Base-by-base conservation (phyloP, 2,113 vertebrate genomes). In the Gavialis gangeticus region DNA sequence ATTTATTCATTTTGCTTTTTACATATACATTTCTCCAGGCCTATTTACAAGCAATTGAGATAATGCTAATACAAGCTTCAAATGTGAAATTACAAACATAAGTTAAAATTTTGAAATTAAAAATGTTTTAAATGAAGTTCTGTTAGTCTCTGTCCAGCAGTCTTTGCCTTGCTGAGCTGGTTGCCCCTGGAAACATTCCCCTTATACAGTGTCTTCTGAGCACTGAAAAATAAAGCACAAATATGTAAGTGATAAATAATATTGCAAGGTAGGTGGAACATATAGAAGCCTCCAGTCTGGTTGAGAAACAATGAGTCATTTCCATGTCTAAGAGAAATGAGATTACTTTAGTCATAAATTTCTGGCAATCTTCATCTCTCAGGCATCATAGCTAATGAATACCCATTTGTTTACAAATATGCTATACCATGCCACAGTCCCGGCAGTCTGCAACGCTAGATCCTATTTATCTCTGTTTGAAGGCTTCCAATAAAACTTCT, bases 351-450 rank as follows among this genome's bases (percentile, higher is more conserved):
- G 60, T 81, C 30, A 79, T 83, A 91, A 82, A 93, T 92, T 71
- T 62, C 28, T 71, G 82, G 37, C 63, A 89, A 84, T 93, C 80
- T 89, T 86, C 10, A 75, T 91, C 37, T 94, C 84, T 92, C 1
- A 1, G 79, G 77, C 15, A 59, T 88, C 10, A 25, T 19, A 82
- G 67, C 46, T 87, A 91, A 88, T 91, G 93, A 95, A 87, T 84
- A 96, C 79, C 63, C 25, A 78, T 83, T 94, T 95, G 69, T 89
- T 96, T 95, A 93, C 91, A 91, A 93, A 87, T 87, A 89, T 88
- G 25, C 46, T 69, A 5, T 84, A 84, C 81, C 69, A 89, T 91
- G 62, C 55, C 93, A 80, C 89, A 71, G 28, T 67, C 92, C 55
- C 89, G 79, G 59, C 88, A 76, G 12, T 54, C 58, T 28, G 5